Evolutionary conservation across 2,797 vertebrate species (phyloP).

Genomic region (Myotis myotis): DNA sequence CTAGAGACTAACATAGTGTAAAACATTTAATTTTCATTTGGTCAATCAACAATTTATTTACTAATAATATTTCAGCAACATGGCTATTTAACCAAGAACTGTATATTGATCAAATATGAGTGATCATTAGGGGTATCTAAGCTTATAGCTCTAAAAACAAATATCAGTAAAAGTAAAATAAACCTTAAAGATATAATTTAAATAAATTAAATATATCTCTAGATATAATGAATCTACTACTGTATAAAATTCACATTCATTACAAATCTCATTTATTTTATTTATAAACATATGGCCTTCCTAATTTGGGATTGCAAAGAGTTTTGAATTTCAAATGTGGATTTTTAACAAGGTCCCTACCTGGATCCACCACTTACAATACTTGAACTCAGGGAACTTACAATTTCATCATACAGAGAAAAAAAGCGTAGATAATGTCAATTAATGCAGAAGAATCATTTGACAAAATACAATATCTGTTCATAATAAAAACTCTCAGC

Average conservation of each 20-base stretch:
- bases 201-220: not conserved
- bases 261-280: not conserved
- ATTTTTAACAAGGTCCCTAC: not conserved
- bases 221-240: not conserved
- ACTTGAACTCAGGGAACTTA: not conserved
- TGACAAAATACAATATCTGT: not conserved
- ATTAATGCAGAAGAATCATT: not conserved
- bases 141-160: not conserved
- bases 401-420: not conserved
- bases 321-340: not conserved
- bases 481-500: not conserved
- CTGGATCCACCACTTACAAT: not conserved
- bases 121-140: not conserved
- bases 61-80: not conserved
- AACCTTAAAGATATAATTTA: not conserved
- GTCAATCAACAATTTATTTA: not conserved
- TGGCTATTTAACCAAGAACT: slow-evolving; percentile 7
- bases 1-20: not conserved
- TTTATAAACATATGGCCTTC: not conserved
- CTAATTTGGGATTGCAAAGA: not conserved
- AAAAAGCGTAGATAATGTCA: not conserved
- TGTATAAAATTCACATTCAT: not conserved
- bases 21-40: slow-evolving; percentile 11
- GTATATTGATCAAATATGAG: not conserved
- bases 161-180: not conserved